Base-by-base conservation (phyloP, 2,113 vertebrate genomes). In the Tonatia bakeri region DNA sequence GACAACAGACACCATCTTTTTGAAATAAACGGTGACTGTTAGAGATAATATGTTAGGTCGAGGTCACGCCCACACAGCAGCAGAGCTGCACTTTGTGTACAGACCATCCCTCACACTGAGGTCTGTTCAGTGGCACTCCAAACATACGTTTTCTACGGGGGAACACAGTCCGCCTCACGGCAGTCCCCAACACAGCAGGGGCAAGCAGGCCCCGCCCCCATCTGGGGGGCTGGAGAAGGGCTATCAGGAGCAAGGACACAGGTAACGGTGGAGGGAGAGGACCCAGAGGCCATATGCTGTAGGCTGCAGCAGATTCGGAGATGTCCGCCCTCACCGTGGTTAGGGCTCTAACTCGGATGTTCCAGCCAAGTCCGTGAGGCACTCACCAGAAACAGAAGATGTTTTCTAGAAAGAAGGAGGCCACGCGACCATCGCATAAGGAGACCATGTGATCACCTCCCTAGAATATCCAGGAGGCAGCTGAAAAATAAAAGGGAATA, bases 241-340 rank as follows among this genome's bases (percentile, higher is more conserved):
- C 61, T 17, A 5, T 28, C 0, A 1, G 14, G 72, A 14, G 24
- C 11, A 1, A 1, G 22, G 16, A 8, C 3, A 1, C 31, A 3
- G 52, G 54, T 38, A 1, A n/a, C 5, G 1, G 1, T 3, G 22
- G 0, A 19, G 31, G 31, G 26, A 40, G 19, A 17, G 20, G 94
- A 16, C 19, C 45, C 36, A 50, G 54, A 31, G 20, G 24, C 1
- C 64, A 11, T 3, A 9, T 7, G 33, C 4, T 0, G 8, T 1
- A 8, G 45, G 79, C 52, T 1, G 6, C 24, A 56, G 77, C 22
- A 59, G 59, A 56, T 6, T 20, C 52, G 33, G n/a, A 95, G 33
- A 47, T 1, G 8, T 10, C 50, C 9, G 0, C 43, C 26, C 47
- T 50, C 36, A 2, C 50, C 3, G 6, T 26, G 19, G 4, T 7